phyloP scores from a whole-genome alignment of 2,113 vertebrate species.

The Halichoerus grypus region DNA sequence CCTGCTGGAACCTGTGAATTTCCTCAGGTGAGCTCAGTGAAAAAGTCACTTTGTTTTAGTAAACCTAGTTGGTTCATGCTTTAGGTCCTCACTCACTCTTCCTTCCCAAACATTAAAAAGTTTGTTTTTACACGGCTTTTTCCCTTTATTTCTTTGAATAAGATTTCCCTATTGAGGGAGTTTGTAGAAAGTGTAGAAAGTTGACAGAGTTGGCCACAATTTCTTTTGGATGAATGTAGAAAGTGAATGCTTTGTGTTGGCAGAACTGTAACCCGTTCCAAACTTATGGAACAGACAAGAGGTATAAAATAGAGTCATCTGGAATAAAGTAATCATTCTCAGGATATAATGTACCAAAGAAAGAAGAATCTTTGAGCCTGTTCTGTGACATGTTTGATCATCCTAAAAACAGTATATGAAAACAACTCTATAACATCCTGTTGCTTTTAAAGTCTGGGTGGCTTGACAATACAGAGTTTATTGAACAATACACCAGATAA shows the following conservation, averaged over 20 bases:
- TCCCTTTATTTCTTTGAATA: constrained; percentile 54
- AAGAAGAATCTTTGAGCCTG: constrained; percentile 3
- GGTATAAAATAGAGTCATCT: constrained; percentile 1
- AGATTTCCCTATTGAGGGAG: constrained; percentile 37
- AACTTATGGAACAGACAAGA: constrained; percentile 59
- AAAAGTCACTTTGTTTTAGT: constrained; percentile 50
- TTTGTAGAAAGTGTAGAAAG: constrained; percentile 52
- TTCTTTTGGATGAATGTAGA: constrained; percentile 59
- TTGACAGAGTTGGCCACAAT: constrained; percentile 53
- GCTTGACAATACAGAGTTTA: constrained; percentile 33
- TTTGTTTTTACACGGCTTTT: constrained; percentile 4
- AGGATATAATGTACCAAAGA: background rate
- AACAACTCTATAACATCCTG: constrained; percentile 58
- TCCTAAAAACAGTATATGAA: constrained; percentile 71
- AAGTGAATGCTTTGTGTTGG: constrained; percentile 68
- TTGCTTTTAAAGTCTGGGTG: constrained; percentile 63
- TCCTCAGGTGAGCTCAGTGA: constrained; percentile 44
- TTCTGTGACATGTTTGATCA: constrained; percentile 69
- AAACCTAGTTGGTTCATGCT: background rate
- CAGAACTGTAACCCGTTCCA: constrained; percentile 44
- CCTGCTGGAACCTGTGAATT: constrained; percentile 15
- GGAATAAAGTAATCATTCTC: constrained; percentile 59
- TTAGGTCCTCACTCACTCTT: background rate
- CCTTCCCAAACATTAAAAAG: background rate
- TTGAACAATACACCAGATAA: constrained; percentile 63